Percentiles rank a stretch among this genome's conserved stretches.
These are phyloP conservation scores for Chloropsis hardwickii DNA, from an alignment of 2,113 vertebrate species.

Conservation along the genomic window DNA sequence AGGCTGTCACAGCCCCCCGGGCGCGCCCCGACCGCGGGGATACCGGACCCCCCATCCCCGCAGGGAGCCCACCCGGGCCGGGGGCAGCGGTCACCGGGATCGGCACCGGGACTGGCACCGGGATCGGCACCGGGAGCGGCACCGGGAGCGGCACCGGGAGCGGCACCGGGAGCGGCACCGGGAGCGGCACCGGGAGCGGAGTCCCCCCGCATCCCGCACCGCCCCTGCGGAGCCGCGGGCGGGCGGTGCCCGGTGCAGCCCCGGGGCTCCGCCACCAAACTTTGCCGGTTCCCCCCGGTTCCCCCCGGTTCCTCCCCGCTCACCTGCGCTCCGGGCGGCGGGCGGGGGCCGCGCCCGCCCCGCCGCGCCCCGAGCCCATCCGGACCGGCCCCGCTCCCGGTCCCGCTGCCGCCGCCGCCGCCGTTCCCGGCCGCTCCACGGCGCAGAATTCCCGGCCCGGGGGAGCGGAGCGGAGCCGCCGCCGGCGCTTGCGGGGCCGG, in stretches of 20 bases:
- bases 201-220: background rate
- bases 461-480: too few relatives aligned
- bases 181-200: background rate
- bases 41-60: background rate
- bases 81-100: background rate
- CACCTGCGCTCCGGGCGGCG: too few relatives aligned
- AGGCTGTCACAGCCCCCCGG: background rate
- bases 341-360: too few relatives aligned
- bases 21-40: too few relatives aligned
- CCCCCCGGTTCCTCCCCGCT: background rate
- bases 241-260: background rate
- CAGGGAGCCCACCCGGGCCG: background rate
- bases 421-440: too few relatives aligned
- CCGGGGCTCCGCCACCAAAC: constrained; percentile 5
- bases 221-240: background rate
- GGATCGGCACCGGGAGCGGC: background rate
- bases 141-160: background rate
- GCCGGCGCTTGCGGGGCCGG: too few relatives aligned
- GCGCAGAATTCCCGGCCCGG: too few relatives aligned
- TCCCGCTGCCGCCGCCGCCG: too few relatives aligned
- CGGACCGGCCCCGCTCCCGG: too few relatives aligned
- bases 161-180: background rate
- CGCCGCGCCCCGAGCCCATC: too few relatives aligned
- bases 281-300: background rate
- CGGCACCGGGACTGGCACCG: background rate